phyloP scores from a whole-genome alignment of 2,113 vertebrate species.

The Siphamia tubifer region DNA sequence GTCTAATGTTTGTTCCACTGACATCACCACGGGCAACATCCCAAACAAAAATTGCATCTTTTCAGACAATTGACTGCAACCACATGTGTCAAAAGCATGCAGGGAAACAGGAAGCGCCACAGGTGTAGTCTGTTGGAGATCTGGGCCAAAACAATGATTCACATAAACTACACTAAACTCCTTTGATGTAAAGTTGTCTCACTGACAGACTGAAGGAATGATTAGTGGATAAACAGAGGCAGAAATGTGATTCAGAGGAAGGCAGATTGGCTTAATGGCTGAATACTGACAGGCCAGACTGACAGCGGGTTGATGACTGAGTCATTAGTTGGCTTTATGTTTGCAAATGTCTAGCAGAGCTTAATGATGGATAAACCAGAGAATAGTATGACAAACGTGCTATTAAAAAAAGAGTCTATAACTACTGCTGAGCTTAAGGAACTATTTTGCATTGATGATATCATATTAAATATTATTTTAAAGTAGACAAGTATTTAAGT shows the following conservation, averaged over 20 bases:
- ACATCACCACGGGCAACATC: slow-evolving; percentile 5
- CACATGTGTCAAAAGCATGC: slow-evolving; percentile 7
- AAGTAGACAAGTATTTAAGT: not conserved
- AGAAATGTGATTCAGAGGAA: not conserved
- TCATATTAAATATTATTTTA: not conserved
- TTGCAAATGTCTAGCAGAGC: slow-evolving; percentile 2
- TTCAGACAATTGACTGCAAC: slow-evolving; percentile 1
- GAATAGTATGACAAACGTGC: not conserved
- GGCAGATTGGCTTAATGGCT: slow-evolving; percentile 15
- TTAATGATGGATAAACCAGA: not conserved
- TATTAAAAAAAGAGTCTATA: no score
- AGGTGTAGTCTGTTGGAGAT: slow-evolving; percentile 9
- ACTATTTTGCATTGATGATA: not conserved
- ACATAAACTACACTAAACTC: not conserved
- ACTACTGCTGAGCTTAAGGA: not conserved
- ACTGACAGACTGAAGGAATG: not conserved
- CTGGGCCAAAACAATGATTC: not conserved
- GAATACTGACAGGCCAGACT: not conserved
- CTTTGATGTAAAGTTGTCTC: slow-evolving; percentile 1
- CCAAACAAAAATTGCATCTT: not conserved
- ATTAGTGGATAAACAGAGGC: not conserved
- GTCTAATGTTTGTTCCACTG: slow-evolving; percentile 6
- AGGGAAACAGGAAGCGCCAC: slow-evolving; percentile 14
- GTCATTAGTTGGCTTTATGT: slow-evolving; percentile 8
- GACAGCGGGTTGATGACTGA: slow-evolving; percentile 8